Base-by-base conservation (phyloP, 2,888 invertebrate species). In the Eurytoma adleriae region DNA sequence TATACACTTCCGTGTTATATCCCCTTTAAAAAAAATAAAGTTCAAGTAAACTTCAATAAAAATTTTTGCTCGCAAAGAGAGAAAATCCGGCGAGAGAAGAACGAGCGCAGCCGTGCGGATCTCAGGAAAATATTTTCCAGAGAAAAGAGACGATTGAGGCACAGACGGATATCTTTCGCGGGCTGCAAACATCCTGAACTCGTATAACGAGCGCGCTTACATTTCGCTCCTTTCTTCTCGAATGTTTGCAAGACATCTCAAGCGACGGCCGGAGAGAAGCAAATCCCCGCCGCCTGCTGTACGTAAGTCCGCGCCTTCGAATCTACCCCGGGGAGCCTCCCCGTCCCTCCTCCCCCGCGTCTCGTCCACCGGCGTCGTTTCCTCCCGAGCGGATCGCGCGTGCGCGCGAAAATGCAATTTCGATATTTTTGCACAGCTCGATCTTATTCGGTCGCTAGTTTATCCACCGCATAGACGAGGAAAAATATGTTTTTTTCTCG, bases 181-280 rank as follows among this genome's bases (percentile, higher is more conserved):
- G 27, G 20, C 40, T 13, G 68, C 73, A 69, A 80, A 77, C 77
- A 77, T 77, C 69, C 68, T 68, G 72, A 77, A 77, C 68, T 80
- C 62, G 72, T 72, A 50, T 76, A 68, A 76, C 64, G 78, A 71
- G 77, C 18, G 48, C 48, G 5, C 14, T 4, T 52, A 30, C 20
- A 30, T 40, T 40, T 48, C 30, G 50, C 20, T 62, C 27, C 40
- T 71, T 64, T 48, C n/a, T 76, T 66, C 64, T 70, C 67, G 68
- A 68, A 77, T 77, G 61, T 80, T 80, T 80, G 80, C 72, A 48
- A 67, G 77, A 62, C 64, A 18, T 69, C 52, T 59, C 40, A 57
- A 66, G 74, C 56, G 52, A 50, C 48, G 54, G 14, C 61, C 57
- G 68, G 18, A 48, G 20, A 64, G 56, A 30, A 61, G 69, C 56